These are phyloP conservation scores for Amphimedon queenslandica DNA, from an alignment of 37 sponge, comb jelly and placozoan species.

Conservation along the genomic window DNA sequence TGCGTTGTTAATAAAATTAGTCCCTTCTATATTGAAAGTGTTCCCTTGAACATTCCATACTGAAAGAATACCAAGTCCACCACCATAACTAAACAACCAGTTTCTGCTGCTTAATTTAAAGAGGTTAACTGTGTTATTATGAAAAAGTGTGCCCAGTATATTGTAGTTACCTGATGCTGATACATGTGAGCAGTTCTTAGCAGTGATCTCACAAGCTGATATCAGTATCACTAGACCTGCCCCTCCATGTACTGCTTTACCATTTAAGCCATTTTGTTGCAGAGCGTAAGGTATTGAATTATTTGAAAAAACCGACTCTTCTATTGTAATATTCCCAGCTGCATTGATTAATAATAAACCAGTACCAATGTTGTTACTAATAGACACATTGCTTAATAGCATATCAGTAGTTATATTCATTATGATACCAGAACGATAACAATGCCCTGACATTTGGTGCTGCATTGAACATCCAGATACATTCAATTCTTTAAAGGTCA, in stretches of 20 bases:
- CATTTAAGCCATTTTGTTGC: not conserved
- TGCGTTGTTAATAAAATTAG: not conserved
- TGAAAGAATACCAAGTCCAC: not conserved
- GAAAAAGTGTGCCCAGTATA: not conserved
- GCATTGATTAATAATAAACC: not conserved
- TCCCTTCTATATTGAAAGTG: not conserved
- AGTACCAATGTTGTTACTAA: not conserved
- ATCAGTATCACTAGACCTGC: not conserved
- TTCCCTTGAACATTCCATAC: not conserved
- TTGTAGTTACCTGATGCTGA: not conserved
- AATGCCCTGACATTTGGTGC: not conserved
- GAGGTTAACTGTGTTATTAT: not conserved
- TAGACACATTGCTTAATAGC: not conserved
- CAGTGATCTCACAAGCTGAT: not conserved
- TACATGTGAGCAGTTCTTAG: not conserved
- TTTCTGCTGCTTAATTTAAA: not conserved
- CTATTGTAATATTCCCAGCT: slow-evolving; percentile 3
- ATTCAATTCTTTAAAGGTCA: no score
- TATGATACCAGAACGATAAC: not conserved
- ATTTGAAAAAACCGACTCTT: not conserved
- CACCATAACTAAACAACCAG: not conserved
- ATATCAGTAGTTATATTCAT: not conserved
- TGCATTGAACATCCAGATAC: no score
- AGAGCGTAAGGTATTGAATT: not conserved
- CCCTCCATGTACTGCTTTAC: not conserved